Evolutionary conservation across 2,888 invertebrate species (phyloP), one percentile per base, ranked within the genome.

Genomic region (Drosophila affinis): DNA sequence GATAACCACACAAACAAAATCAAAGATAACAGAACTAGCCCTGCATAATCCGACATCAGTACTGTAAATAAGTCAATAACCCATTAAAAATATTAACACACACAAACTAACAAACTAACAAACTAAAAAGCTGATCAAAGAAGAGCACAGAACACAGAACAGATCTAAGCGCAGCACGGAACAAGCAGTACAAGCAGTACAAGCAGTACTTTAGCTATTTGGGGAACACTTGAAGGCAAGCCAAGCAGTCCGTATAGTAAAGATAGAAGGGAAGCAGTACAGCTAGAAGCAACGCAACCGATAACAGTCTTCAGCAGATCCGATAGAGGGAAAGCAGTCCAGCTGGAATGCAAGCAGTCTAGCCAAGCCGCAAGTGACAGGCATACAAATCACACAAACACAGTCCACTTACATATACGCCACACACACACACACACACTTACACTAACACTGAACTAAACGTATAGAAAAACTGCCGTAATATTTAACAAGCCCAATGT

Each of bases 391-490:
- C 52, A n/a, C 10, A 24, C 14, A 34, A 45, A 48, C 29, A 57
- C 32, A 49, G 6, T 6, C 34, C 45, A 65, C 46, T 39, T 21
- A 51, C 53, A 5, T 12, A 55, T 10, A 52, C 47, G 27, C 55
- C 54, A 18, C 18, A 48, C 18, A 32, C 59, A 47, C 47, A 17
- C 62, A 65, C 10, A 18, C 4, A 54, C 12, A 29, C 44, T 7
- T 32, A 29, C 24, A 56, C 18, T 44, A 6, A 51, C 17, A 39
- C 39, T 39, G 39, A 52, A 27, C 12, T n/a, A 51, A 46, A 59
- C 56, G 45, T 55, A 62, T 74, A 74, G 75, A 46, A 60, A 74
- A 74, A 74, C 74, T 74, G 74, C 74, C 74, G 74, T 74, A 59
- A 68, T 74, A 62, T 73, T 74, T 59, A 74, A 69, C 29, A 54